Evolutionary conservation across 2,888 invertebrate species (phyloP), one percentile per base, ranked within the genome.

Genomic region (Tenthredo amoena): DNA sequence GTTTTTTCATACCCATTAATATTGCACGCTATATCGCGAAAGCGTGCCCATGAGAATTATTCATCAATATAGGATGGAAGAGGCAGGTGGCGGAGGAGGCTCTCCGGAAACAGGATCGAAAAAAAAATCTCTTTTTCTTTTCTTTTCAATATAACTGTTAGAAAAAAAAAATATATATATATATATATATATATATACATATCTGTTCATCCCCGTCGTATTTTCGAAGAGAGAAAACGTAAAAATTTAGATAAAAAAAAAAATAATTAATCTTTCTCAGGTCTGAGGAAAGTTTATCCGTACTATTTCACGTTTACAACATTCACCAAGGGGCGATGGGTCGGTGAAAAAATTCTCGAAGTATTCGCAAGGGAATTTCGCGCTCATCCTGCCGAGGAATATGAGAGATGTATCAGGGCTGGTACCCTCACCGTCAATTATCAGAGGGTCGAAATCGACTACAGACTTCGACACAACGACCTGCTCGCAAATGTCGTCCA

Each of bases 261-360:
- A 10, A 26, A 62, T 62, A 9, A 55, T n/a, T 55, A 55, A 26
- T 40, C 4, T 40, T 87, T 94, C 94, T 34, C 95, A 98, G 98
- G 98, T 89, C 95, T 99, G 89, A 95, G 99, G 89, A 99, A 99
- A 95, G 99, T 99, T 2, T 98, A 98, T 93, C 99, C 99, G 0
- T 99, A 99, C 94, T 98, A 98, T 94, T 99, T 98, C 95, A 98
- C 98, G 87, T 99, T 99, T 94, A 98, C 98, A 87, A 98, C 99
- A 62, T 99, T 98, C 94, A 98, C 98, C 87, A 99, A 99, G 94
- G 98, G 98, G 10, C 96, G 99, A 90, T 99, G 99, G 99, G 98
- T 98, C 3, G 99, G 98, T 4, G 98, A 98, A 94, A 97, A 97
- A 93, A 97, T 99, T 89, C 95, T 98, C 88, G 98, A 99, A 91